Conservation (phyloP, 1,140 invertebrate species). For the Maconellicoccus hirsutus region DNA sequence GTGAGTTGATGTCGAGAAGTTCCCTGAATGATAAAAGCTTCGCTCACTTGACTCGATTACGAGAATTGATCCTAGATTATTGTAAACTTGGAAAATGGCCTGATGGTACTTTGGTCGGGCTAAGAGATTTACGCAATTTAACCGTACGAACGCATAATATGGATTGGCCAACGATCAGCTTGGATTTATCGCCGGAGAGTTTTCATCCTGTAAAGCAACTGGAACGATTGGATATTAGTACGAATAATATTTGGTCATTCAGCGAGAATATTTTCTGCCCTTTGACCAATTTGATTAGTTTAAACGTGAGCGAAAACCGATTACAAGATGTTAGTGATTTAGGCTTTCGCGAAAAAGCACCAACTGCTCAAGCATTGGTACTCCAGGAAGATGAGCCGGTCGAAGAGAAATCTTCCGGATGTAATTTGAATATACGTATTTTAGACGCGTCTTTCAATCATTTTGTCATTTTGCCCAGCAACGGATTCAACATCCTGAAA, state of each 20-base stretch:
- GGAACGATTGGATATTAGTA: slow-evolving; percentile 71
- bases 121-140: slow-evolving; percentile 63
- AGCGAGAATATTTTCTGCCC: slow-evolving; percentile 74
- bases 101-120: slow-evolving; percentile 54
- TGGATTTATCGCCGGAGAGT: slow-evolving; percentile 61
- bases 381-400: background rate
- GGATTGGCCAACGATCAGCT: slow-evolving; percentile 59
- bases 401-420: slow-evolving; percentile 36
- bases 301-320: slow-evolving; percentile 74
- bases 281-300: slow-evolving; percentile 55
- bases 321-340: slow-evolving; percentile 71
- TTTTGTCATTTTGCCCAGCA: slow-evolving; percentile 62
- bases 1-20: slow-evolving; percentile 56
- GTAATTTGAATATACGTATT: slow-evolving; percentile 63
- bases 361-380: slow-evolving; percentile 33
- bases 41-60: slow-evolving; percentile 59
- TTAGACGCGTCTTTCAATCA: slow-evolving; percentile 76
- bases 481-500: slow-evolving; percentile 62
- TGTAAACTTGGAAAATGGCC: slow-evolving; percentile 74
- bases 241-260: slow-evolving; percentile 78
- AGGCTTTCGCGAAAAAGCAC: slow-evolving; percentile 50
- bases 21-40: slow-evolving; percentile 64
- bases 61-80: slow-evolving; percentile 64
- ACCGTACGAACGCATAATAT: slow-evolving; percentile 68
- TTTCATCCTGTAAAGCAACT: slow-evolving; percentile 57